Conservation (phyloP, 1,140 invertebrate genomes). For the Augochlora pura region DNA sequence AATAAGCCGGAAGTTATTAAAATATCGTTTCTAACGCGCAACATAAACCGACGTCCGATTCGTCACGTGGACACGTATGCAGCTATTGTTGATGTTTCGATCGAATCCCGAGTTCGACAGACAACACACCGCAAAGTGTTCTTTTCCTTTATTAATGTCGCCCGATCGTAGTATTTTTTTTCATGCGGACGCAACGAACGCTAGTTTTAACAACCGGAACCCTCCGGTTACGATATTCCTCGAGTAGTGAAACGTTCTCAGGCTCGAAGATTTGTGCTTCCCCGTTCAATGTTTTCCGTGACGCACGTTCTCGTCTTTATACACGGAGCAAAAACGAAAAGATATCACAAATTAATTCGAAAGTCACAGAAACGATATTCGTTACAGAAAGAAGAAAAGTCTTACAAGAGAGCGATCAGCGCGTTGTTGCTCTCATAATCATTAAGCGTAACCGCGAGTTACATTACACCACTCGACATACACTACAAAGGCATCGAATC, state of each 20-base stretch:
- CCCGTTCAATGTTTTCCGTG: not conserved
- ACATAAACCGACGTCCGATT: too few species aligned
- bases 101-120: too few species aligned
- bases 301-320: not conserved
- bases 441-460: conserved; percentile 14
- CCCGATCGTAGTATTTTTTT: not conserved
- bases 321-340: not conserved
- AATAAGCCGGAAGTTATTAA: too few species aligned
- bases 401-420: not conserved
- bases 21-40: too few species aligned
- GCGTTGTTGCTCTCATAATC: not conserved
- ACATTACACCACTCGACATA: not conserved
- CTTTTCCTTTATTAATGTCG: not conserved
- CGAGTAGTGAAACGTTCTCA: not conserved
- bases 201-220: not conserved
- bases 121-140: not conserved
- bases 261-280: not conserved
- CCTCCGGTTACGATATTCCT: too few species aligned
- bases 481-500: not conserved
- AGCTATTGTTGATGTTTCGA: too few species aligned
- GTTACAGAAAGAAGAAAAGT: not conserved
- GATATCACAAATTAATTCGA: conserved; percentile 39
- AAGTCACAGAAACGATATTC: conserved; percentile 10
- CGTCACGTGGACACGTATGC: too few species aligned
- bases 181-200: not conserved